These are phyloP conservation scores for Coracopsis vasa DNA, from an alignment of 2,113 vertebrate genomes.

Conservation along the genomic window DNA sequence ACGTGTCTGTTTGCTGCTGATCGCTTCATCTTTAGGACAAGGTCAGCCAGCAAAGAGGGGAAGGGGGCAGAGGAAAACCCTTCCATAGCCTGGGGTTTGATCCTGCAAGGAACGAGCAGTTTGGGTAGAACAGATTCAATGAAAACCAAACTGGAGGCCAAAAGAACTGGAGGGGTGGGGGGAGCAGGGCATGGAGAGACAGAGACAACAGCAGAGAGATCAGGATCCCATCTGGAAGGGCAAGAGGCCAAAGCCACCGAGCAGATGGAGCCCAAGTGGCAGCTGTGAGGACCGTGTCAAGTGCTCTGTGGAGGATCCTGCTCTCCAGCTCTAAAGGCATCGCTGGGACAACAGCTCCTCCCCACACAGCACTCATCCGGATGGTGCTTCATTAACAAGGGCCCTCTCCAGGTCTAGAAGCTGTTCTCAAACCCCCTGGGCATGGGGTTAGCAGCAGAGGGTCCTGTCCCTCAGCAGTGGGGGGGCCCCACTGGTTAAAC, in stretches of 20 bases:
- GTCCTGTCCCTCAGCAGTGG: not conserved
- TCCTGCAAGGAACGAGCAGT: not conserved
- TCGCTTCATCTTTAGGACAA: not conserved
- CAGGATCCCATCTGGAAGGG: slow-evolving; percentile 72
- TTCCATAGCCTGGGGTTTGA: not conserved
- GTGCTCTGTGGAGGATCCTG: slow-evolving; percentile 64
- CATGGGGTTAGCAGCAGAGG: not conserved
- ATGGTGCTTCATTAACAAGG: not conserved
- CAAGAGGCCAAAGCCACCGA: slow-evolving; percentile 62
- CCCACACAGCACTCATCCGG: not conserved
- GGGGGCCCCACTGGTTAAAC: not conserved
- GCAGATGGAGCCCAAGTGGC: slow-evolving; percentile 73
- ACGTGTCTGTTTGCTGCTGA: not conserved
- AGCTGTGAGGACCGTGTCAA: slow-evolving; percentile 73
- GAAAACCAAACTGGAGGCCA: not conserved
- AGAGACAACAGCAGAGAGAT: slow-evolving; percentile 41
- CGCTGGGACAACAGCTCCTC: slow-evolving; percentile 38
- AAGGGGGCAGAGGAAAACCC: not conserved
- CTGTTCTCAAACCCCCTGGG: slow-evolving; percentile 10
- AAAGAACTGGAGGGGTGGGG: not conserved
- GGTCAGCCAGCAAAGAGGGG: not conserved
- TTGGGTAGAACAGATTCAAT: not conserved
- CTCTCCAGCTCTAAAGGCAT: slow-evolving; percentile 65
- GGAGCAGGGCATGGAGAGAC: not conserved
- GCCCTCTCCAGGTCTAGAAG: slow-evolving; percentile 37